A percentile compares a stretch with the other conserved stretches of the same genome.
Conservation (phyloP, 2,888 invertebrate species). For the Scotopteryx bipunctaria region DNA sequence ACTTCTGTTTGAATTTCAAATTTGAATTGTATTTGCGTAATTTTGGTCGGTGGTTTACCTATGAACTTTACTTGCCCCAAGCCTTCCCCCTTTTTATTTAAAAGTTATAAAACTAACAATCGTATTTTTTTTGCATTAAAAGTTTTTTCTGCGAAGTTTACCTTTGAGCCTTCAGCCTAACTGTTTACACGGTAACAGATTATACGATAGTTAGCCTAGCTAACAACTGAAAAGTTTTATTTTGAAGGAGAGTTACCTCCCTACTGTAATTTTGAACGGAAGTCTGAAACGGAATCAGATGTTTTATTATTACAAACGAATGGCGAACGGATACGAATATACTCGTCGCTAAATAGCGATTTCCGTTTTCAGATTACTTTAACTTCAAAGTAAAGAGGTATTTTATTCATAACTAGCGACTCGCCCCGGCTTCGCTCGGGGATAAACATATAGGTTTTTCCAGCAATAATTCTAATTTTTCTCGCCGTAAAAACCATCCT, state of each 20-base stretch:
- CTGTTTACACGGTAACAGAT: neutral
- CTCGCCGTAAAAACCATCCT: too few relatives aligned
- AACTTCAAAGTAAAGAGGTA: neutral
- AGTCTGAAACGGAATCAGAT: slow-evolving; percentile 32
- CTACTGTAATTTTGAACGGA: slow-evolving; percentile 24
- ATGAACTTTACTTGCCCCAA: too few relatives aligned
- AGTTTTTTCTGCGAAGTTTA: neutral
- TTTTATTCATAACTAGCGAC: neutral
- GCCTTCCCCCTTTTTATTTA: too few relatives aligned
- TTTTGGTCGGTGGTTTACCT: too few relatives aligned
- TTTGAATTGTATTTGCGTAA: neutral
- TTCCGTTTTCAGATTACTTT: slow-evolving; percentile 33
- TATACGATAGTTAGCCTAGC: slow-evolving; percentile 4
- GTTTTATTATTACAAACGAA: slow-evolving; percentile 41
- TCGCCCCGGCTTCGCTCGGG: too few relatives aligned
- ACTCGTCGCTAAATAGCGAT: slow-evolving; percentile 28
- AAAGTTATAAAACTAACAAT: too few relatives aligned
- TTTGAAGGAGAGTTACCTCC: slow-evolving; percentile 21
- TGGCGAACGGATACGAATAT: slow-evolving; percentile 42
- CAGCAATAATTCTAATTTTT: too few relatives aligned
- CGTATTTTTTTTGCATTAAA: too few relatives aligned
- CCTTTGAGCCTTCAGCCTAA: neutral
- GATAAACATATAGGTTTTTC: too few relatives aligned
- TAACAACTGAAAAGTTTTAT: slow-evolving; percentile 17
- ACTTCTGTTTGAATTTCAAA: slow-evolving; percentile 9